Conservation (phyloP, 2,113 vertebrate genomes). For the Xiphophorus hellerii region DNA sequence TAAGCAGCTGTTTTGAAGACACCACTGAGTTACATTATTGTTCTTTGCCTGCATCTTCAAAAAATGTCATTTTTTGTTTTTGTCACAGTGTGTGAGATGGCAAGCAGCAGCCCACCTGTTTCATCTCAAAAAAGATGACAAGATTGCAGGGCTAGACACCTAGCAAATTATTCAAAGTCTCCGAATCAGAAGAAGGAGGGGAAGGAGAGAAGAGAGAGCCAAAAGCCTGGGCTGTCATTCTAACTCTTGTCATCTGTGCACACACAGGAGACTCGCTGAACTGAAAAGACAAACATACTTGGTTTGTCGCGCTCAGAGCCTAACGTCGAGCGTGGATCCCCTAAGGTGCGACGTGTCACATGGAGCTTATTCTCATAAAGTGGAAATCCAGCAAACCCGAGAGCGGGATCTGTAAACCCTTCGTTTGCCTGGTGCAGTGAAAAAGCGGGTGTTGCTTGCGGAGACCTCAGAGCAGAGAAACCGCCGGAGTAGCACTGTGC, state of each 20-base stretch:
- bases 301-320: conserved; percentile 55
- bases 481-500: not conserved
- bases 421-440: conserved; percentile 29
- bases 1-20: conserved; percentile 9
- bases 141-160: conserved; percentile 55
- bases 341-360: conserved; percentile 59
- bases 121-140: conserved; percentile 17
- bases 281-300: conserved; percentile 64
- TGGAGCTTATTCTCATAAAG: conserved; percentile 58
- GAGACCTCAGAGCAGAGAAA: conserved; percentile 12
- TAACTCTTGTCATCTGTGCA: conserved; percentile 26
- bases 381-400: conserved; percentile 58
- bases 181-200: conserved; percentile 4
- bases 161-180: conserved; percentile 46
- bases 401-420: conserved; percentile 47
- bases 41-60: conserved; percentile 13
- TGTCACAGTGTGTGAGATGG: conserved; percentile 35
- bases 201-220: conserved; percentile 14
- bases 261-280: conserved; percentile 43
- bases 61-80: conserved; percentile 37
- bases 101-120: conserved; percentile 27
- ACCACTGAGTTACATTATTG: conserved; percentile 20
- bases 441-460: conserved; percentile 18
- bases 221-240: conserved; percentile 27
- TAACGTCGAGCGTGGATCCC: conserved; percentile 45